Base-by-base conservation (phyloP, 64 coral and sea anemone species). In the Dendrophyllia cribrosa region DNA sequence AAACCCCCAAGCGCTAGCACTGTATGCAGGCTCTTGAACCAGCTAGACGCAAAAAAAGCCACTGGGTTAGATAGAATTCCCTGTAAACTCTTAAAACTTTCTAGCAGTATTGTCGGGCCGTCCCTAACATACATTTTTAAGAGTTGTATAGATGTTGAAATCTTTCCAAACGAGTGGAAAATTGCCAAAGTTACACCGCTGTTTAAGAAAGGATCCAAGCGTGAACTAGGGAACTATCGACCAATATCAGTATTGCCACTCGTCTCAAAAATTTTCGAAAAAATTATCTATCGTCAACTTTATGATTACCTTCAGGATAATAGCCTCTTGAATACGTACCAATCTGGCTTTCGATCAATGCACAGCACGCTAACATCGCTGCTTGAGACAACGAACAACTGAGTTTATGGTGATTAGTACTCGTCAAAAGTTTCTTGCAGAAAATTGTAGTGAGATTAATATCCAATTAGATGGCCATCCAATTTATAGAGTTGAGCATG, bases 191-290 rank as follows among this genome's bases (percentile, higher is more conserved):
- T 93, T 26, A 25, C 91, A 20, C 74, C 91, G 3, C 66, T 93
- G 43, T 93, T 78, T 50, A 93, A 79, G 74, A 58, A 68, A 62
- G 85, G 67, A 17, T 16, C 19, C 9, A 89, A 73, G 46, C 17
- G 56, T 14, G 74, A 83, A 59, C 92, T 59, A 19, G 50, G 11
- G 13, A 94, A 94, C 66, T 94, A 94, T 66, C 21, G 92, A 23
- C 86, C 86, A 58, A 84, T 94, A 43, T 94, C 86, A 47, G 78
- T 89, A 48, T 22, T 94, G 17, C 78, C 77, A 44, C 44, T 83
- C 79, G 92, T 89, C 44, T 87, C 92, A 43, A 89, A 83, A 77
- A 89, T 89, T 17, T 89, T 89, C 70, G 76, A 94, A 72, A 94
- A 83, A 44, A 46, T n/a, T 66, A 86, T 93, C 51, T 88, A 88